Evolutionary conservation across 2,888 invertebrate genomes (phyloP), one percentile per base, ranked within the genome.

Genomic region (Tricholauxania praeusta): DNA sequence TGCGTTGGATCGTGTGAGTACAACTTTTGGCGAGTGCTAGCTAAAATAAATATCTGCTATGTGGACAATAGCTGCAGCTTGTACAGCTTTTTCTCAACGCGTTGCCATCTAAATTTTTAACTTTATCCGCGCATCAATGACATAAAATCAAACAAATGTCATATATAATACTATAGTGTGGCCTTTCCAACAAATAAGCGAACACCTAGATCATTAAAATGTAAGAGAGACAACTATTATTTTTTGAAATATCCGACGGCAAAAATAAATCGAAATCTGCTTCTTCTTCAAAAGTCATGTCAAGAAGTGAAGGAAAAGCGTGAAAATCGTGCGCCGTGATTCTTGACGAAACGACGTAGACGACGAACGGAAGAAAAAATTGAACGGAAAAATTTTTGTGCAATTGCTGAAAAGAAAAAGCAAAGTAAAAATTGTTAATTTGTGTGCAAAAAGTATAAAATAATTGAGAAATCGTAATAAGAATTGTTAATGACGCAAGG

Each of bases 281-380:
- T 55, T n/a, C 55, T 55, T 10, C 22, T 55, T 17, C 15, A 39
- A 39, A 39, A 39, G 39, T 39, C 39, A 39, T 10, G 39, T 10
- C 10, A 39, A 39, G 39, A 69, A 49, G 22, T 49, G 59, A 69
- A 69, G 60, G 47, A 69, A 69, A 69, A 69, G 59, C 69, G 69
- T 69, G 69, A 69, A 69, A 69, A 69, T 69, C 69, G 49, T 69
- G 49, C 52, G n/a, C 62, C n/a, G 7, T 8, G 60, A n/a, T 60
- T 15, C 64, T 64, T 64, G 51, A 63, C 32, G 51, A 70, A 70
- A 52, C 70, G 52, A 62, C 70, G 17, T 70, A 70, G 51, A 52
- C 70, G 53, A 70, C 15, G 52, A 53, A 53, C 47, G 63, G 63
- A 52, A 70, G 49, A 62, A 70, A 62, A 63, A 53, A 47, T 62